Conservation (phyloP, 1,140 invertebrate genomes). For the Musca domestica region DNA sequence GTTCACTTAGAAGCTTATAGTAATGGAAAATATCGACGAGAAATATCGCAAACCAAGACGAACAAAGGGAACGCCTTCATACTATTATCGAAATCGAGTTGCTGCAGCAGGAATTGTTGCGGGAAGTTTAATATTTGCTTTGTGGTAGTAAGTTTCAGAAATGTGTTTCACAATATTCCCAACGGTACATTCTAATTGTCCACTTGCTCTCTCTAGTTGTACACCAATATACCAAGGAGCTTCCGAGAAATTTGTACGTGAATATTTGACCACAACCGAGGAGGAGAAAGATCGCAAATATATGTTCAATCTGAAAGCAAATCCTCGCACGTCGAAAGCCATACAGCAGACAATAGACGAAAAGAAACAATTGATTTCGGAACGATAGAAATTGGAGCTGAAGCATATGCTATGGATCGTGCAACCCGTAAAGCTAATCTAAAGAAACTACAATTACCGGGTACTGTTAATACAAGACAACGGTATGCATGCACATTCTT, state of each 20-base stretch:
- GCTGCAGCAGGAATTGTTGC: slow-evolving; percentile 38
- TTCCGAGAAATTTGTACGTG: slow-evolving; percentile 35
- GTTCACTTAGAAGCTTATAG: slow-evolving; percentile 3
- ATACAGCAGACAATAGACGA: slow-evolving; percentile 41
- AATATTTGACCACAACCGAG: slow-evolving; percentile 27
- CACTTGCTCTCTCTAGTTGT: slow-evolving; percentile 25
- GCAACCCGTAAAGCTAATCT: slow-evolving; percentile 42
- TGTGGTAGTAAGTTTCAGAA: slow-evolving; percentile 35
- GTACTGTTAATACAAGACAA: slow-evolving; percentile 26
- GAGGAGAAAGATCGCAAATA: slow-evolving; percentile 37
- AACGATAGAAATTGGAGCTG: slow-evolving; percentile 29
- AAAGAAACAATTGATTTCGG: slow-evolving; percentile 30
- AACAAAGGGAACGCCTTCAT: slow-evolving; percentile 47
- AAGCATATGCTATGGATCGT: slow-evolving; percentile 34
- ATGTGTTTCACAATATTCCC: neutral
- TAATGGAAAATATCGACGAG: slow-evolving; percentile 45
- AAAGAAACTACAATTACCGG: slow-evolving; percentile 41
- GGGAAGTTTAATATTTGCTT: slow-evolving; percentile 35
- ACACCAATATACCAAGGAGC: slow-evolving; percentile 37
- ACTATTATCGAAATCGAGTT: slow-evolving; percentile 44
- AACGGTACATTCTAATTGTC: too few relatives aligned
- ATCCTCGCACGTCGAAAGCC: slow-evolving; percentile 29
- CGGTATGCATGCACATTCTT: slow-evolving; percentile 3
- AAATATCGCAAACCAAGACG: slow-evolving; percentile 48
- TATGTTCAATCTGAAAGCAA: slow-evolving; percentile 36